phyloP scores from a whole-genome alignment of 1,140 invertebrate species.

The Metaphire vulgaris region DNA sequence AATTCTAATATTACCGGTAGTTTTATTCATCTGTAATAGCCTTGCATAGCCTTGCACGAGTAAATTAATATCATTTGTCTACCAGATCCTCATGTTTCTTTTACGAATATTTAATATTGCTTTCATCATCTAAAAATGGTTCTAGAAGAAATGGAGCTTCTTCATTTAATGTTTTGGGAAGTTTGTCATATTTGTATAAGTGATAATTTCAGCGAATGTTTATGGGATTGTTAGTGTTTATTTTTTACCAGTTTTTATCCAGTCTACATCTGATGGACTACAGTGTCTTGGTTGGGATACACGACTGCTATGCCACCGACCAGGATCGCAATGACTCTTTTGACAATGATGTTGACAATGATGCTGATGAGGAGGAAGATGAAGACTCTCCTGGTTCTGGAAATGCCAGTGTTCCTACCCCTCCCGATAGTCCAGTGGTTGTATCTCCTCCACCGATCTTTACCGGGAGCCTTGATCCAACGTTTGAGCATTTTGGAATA shows the following conservation, averaged over 20 bases:
- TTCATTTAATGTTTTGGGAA: too few species aligned
- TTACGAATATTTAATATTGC: too few species aligned
- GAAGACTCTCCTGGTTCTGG: constrained; percentile 33
- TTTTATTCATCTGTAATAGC: too few species aligned
- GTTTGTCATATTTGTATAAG: too few species aligned
- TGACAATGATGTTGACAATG: not conserved
- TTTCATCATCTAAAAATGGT: too few species aligned
- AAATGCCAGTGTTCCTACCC: constrained; percentile 38
- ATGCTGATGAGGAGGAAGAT: constrained; percentile 34
- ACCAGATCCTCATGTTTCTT: too few species aligned
- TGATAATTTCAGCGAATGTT: too few species aligned
- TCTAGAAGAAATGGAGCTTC: too few species aligned
- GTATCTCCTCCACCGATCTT: constrained; percentile 36
- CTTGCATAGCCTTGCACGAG: too few species aligned
- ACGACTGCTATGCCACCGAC: constrained; percentile 77
- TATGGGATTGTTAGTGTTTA: too few species aligned
- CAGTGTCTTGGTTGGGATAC: constrained; percentile 85
- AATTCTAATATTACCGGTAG: too few species aligned
- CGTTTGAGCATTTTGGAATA: constrained; percentile 94
- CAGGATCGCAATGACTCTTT: constrained; percentile 36
- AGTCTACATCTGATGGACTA: constrained; percentile 98
- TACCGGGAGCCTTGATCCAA: constrained; percentile 73
- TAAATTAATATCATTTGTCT: too few species aligned
- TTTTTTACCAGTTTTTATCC: constrained; percentile 85
- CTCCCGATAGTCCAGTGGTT: constrained; percentile 48